Base-by-base conservation (phyloP, 2,888 invertebrate species). In the Elgonia sp. region DNA sequence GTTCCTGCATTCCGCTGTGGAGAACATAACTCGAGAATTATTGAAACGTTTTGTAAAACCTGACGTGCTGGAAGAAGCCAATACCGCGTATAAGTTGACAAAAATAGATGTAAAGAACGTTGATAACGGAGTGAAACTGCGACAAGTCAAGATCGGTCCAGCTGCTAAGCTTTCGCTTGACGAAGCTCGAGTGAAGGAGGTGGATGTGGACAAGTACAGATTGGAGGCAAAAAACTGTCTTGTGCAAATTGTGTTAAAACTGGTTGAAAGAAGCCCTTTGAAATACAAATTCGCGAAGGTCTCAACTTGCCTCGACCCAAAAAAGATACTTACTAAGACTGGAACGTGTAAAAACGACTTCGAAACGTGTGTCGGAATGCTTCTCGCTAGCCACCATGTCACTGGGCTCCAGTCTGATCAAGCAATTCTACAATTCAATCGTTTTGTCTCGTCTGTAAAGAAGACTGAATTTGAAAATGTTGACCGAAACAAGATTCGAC, bases 211-310 rank as follows among this genome's bases (percentile, higher is more conserved):
- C 50, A 46, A 69, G 2, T 79, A 69, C n/a, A 16, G 46, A 10
- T 18, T 69, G 14, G 80, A 80, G 10, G 29, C 69, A 8, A 80
- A 69, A 60, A 67, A 60, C 42, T 80, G 57, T 80, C 69, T 80
- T 14, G 9, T 46, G 18, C 39, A 29, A 42, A 50, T 69, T n/a
- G 67, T 60, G 40, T 9, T 14, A 29, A 79, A 80, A 60, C 37
- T 80, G 10, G 39, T 80, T 29, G 69, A 80, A 9, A 80, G 65
- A 14, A 80, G 69, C 21, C 80, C 80, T n/a, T 69, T 80, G 18
- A 80, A 80, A 20, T 80, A 80, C 8, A 80, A 80, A 69, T 69
- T 80, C 14, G 60, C 40, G 12, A 42, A 69, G 20, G 69, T 40
- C 7, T n/a, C 80, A n/a, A 62, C 67, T 29, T 80, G 69, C 46